These are phyloP conservation scores for Porites rus DNA, from an alignment of 92 coral and sea anemone genomes.

Conservation along the genomic window DNA sequence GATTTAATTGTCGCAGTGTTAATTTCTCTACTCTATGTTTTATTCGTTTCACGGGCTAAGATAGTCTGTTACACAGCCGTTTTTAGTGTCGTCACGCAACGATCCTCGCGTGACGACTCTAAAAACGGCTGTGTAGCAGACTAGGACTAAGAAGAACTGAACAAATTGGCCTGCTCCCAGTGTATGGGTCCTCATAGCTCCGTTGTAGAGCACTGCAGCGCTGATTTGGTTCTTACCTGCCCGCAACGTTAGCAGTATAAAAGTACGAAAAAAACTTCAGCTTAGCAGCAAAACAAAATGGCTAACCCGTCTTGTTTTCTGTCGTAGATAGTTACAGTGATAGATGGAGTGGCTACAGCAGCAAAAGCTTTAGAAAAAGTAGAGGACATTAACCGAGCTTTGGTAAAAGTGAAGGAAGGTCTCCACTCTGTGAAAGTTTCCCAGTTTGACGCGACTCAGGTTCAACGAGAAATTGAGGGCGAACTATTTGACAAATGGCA, in stretches of 20 bases:
- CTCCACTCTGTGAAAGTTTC: slow-evolving; percentile 59
- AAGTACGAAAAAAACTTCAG: slow-evolving; percentile 14
- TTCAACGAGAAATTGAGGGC: slow-evolving; percentile 61
- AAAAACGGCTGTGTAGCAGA: no score
- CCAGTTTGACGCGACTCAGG: slow-evolving; percentile 47
- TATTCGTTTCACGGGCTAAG: no score
- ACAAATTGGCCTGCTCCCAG: no score
- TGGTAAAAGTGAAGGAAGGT: slow-evolving; percentile 58
- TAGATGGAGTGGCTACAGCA: slow-evolving; percentile 8
- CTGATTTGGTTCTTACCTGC: no score
- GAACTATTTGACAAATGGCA: slow-evolving; percentile 62
- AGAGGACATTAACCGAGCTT: slow-evolving; percentile 17
- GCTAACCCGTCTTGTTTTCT: not conserved
- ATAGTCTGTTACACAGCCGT: no score
- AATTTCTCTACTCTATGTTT: no score
- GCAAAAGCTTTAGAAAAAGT: not conserved
- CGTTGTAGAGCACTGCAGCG: no score
- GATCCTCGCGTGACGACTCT: no score
- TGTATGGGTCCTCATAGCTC: no score
- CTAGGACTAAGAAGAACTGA: no score
- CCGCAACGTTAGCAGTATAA: not conserved
- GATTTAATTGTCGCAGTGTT: no score
- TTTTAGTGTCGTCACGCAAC: no score
- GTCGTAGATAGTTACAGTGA: slow-evolving; percentile 8
- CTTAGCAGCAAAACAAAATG: not conserved